These are phyloP conservation scores for Peromyscus leucopus DNA, from an alignment of 2,113 vertebrate genomes.

Conservation along the genomic window DNA sequence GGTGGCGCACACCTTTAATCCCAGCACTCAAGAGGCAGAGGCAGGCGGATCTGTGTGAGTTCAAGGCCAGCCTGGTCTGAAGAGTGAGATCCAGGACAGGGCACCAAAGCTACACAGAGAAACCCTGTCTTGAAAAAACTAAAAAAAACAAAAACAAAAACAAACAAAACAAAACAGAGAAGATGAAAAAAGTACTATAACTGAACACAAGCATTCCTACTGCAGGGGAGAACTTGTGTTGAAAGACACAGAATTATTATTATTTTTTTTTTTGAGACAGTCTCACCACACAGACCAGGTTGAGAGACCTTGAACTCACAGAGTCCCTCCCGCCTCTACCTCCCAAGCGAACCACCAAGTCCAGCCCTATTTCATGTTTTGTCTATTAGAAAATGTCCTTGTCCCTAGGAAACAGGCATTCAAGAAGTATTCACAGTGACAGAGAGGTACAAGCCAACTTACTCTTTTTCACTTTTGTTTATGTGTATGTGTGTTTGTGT, in stretches of 20 bases:
- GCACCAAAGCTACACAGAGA: too few species aligned
- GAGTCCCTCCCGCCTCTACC: neutral
- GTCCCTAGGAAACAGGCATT: neutral
- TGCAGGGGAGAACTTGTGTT: too few species aligned
- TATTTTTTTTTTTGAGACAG: neutral
- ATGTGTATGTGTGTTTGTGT: neutral
- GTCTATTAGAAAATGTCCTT: neutral
- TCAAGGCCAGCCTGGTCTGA: too few species aligned
- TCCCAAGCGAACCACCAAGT: neutral
- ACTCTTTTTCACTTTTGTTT: neutral
- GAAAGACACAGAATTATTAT: neutral
- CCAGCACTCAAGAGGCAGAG: too few species aligned
- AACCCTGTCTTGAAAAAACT: too few species aligned
- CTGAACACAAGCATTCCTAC: neutral
- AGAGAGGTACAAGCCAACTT: neutral
- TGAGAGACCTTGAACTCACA: neutral
- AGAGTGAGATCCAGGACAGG: too few species aligned
- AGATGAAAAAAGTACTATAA: neutral
- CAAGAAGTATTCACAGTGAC: neutral
- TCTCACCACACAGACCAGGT: neutral
- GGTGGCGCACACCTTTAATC: too few species aligned
- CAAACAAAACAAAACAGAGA: neutral
- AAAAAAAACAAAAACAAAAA: neutral
- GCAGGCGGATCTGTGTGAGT: too few species aligned
- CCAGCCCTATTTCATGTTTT: neutral